Percentiles rank a stretch among this genome's conserved stretches.
phyloP scores from a whole-genome alignment of 2,113 vertebrate genomes.

The Chamaea fasciata region DNA sequence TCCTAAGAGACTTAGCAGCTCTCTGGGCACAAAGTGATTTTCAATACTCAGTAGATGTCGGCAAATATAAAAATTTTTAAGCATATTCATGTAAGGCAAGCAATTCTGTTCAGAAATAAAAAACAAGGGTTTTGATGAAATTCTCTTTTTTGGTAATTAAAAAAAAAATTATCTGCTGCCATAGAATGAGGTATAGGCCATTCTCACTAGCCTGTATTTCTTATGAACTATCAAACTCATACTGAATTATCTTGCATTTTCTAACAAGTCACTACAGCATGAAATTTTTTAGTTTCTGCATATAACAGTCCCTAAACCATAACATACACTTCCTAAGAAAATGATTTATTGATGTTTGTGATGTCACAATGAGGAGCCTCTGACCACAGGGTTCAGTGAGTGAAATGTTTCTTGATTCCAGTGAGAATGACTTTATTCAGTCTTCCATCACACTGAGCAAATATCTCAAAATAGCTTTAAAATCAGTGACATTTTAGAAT shows the following conservation, averaged over 20 bases:
- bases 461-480: neutral
- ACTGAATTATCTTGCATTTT: neutral
- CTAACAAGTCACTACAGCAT: neutral
- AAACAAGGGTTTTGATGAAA: neutral
- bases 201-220: neutral
- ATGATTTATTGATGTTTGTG: neutral
- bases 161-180: neutral
- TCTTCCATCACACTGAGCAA: neutral
- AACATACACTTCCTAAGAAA: neutral
- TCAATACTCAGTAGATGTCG: neutral
- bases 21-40: neutral
- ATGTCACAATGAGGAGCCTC: neutral
- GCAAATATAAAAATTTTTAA: neutral
- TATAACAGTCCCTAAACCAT: neutral
- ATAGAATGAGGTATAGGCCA: neutral
- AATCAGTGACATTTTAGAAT: constrained; percentile 16
- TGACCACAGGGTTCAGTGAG: neutral
- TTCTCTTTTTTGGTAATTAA: neutral
- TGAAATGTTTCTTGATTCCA: neutral
- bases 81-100: neutral
- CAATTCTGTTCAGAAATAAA: neutral
- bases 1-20: neutral
- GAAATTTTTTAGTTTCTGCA: neutral
- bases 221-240: neutral
- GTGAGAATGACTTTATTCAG: neutral